A percentile compares a stretch with the other conserved stretches of the same genome.
These are phyloP conservation scores for Drosophila saltans DNA, from an alignment of 1,140 invertebrate genomes.

Conservation along the genomic window DNA sequence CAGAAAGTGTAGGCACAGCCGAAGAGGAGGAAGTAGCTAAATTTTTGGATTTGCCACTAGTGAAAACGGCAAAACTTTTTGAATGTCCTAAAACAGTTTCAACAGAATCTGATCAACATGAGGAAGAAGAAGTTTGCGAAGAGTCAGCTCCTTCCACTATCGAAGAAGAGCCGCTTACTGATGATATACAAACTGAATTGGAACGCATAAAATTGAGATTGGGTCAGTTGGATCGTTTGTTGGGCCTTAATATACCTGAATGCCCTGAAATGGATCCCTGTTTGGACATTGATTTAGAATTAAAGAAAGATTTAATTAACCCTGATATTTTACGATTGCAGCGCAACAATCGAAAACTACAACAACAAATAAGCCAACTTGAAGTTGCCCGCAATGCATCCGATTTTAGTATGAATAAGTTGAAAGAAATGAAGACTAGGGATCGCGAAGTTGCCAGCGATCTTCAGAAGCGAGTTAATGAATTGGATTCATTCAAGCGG, in stretches of 20 bases:
- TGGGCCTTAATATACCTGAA: conserved; percentile 16
- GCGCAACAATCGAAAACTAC: conserved; percentile 28
- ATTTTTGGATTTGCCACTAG: neutral
- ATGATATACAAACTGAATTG: conserved; percentile 33
- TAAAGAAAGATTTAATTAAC: neutral
- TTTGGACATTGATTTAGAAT: conserved; percentile 11
- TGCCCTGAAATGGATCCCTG: conserved; percentile 31
- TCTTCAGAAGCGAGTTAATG: conserved; percentile 16
- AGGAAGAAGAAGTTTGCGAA: neutral
- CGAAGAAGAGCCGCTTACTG: conserved; percentile 13
- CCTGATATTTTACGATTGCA: conserved; percentile 31
- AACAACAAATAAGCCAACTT: conserved; percentile 34
- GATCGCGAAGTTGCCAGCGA: neutral
- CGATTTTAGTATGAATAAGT: neutral
- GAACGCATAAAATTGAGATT: conserved; percentile 3
- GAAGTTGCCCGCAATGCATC: conserved; percentile 12
- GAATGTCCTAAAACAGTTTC: neutral
- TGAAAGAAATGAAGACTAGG: neutral
- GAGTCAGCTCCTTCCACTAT: neutral
- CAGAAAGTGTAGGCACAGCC: neutral
- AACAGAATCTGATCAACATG: neutral
- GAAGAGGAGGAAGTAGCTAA: neutral
- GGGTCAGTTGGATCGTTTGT: conserved; percentile 5
- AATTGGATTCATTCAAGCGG: conserved; percentile 43
- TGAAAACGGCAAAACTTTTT: neutral